Evolutionary conservation across 2,113 vertebrate genomes (phyloP).

Genomic region (Indicator indicator): DNA sequence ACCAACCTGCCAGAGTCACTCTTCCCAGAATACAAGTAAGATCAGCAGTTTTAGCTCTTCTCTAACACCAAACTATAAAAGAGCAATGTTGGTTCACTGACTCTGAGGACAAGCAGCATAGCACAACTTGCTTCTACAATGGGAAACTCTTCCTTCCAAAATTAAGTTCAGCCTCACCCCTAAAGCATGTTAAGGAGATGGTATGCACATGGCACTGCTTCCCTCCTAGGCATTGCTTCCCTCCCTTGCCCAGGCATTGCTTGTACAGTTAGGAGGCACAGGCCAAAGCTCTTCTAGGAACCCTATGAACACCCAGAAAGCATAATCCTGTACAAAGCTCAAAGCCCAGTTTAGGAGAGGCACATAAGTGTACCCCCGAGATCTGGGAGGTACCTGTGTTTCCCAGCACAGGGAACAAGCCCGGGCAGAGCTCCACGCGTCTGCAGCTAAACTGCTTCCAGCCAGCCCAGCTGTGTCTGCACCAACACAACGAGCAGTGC

Average conservation of each 20-base stretch:
- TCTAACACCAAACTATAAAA: neutral
- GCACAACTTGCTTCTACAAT: neutral
- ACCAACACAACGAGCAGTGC: accelerated
- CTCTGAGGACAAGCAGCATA: neutral
- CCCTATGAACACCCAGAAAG: neutral
- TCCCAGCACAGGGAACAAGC: accelerated
- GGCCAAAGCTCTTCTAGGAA: neutral
- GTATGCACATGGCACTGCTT: accelerated
- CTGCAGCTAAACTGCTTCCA: accelerated
- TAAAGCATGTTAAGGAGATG: neutral
- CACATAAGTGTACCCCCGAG: accelerated
- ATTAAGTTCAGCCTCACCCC: neutral
- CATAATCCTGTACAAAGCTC: neutral
- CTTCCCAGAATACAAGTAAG: neutral
- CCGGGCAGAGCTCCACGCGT: accelerated
- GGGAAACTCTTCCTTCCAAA: neutral
- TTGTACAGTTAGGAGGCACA: neutral
- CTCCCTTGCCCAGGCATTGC: neutral
- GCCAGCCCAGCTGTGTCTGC: neutral
- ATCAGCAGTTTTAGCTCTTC: slow-evolving; percentile 10
- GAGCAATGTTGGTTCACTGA: neutral
- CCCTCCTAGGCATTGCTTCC: neutral
- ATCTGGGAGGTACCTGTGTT: neutral
- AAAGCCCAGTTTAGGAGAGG: neutral
- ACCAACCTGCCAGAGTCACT: neutral